Conservation (phyloP, 2,113 vertebrate species). For the Rhizomys pruinosus region DNA sequence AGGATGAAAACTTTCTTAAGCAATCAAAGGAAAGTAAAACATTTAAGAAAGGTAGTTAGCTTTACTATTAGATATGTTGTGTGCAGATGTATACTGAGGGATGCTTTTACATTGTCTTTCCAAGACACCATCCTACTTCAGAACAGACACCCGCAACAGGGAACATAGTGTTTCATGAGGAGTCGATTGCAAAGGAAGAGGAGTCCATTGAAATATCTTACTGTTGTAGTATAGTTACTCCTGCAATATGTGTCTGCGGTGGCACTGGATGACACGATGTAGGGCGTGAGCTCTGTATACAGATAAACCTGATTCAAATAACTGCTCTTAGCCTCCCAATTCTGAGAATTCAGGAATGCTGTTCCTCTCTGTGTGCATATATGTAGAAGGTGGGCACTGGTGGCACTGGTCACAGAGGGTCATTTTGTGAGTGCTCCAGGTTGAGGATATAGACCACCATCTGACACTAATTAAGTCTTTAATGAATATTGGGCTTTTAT, state of each 20-base stretch:
- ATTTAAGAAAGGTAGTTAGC: neutral
- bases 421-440: neutral
- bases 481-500: neutral
- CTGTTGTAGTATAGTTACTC: neutral
- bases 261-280: neutral
- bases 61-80: neutral
- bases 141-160: neutral
- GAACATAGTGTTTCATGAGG: neutral
- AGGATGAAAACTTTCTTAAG: neutral
- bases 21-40: neutral
- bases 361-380: neutral
- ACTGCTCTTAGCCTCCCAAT: neutral
- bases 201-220: neutral
- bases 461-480: neutral
- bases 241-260: neutral
- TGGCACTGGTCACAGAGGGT: neutral
- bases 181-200: neutral
- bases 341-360: neutral
- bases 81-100: neutral
- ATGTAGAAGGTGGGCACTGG: neutral
- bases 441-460: neutral
- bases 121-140: neutral
- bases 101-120: neutral
- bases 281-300: neutral
- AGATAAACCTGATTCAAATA: neutral